Base-by-base conservation (phyloP, 2,113 vertebrate genomes). In the Brachyhypopomus gauderio region DNA sequence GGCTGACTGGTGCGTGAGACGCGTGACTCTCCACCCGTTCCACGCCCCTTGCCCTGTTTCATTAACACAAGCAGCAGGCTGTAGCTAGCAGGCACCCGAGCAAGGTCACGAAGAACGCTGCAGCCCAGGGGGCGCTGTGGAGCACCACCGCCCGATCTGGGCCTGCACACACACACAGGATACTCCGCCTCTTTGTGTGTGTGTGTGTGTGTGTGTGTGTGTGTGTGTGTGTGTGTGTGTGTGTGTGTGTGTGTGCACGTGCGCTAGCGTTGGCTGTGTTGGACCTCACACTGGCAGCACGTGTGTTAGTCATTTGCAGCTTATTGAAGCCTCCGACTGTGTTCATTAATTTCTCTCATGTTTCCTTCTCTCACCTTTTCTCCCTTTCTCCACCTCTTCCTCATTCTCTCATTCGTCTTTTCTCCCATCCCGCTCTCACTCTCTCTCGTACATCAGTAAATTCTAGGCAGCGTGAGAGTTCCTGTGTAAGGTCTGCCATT, bases 381-480 rank as follows among this genome's bases (percentile, higher is more conserved):
- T 48, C 73, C 45, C 11, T 34, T 16, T 55, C 41, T 38, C 45
- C 60, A 69, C 41, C 58, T 63, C 27, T 23, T 7, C 22, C 17
- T 75, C 73, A 19, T 3, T 30, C 25, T 70, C 64, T 20, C 45
- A 45, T 70, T 14, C 14, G 66, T 27, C 27, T 70, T 27, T 69
- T 17, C 23, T 23, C 66, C 34, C 69, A 17, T 63, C 4, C 72
- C 22, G 63, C 2, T 84, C 7, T 72, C 27, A 81, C 62, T 78
- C 20, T 83, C 36, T 83, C 66, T 67, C 48, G 72, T 27, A 23
- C 22, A 38, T 41, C 85, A 92, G 90, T 91, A 88, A 91, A 75
- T 71, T 12, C 5, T 27, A 74, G 34, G 60, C 71, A 78, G 79
- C 25, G 27, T 67, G 48, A 66, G 34, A 70, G 66, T 8, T 41